Conservation (phyloP, 2,888 invertebrate genomes). For the Euzetes globulus region DNA sequence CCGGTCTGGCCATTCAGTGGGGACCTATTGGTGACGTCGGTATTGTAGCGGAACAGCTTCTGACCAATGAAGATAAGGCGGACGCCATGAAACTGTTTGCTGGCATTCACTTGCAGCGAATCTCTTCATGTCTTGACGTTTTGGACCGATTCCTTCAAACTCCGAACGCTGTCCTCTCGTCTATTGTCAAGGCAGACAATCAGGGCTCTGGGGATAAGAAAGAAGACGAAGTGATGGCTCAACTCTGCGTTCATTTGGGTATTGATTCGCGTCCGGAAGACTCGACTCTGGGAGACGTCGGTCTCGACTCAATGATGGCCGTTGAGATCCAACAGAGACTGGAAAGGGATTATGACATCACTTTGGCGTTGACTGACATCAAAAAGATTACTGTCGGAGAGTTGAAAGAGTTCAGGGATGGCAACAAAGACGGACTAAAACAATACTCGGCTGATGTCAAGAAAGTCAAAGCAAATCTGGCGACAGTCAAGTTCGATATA, state of each 20-base stretch:
- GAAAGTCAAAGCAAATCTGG: constrained; percentile 29
- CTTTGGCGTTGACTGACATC: constrained; percentile 83
- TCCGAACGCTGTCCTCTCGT: constrained; percentile 61
- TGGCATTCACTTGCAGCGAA: constrained; percentile 90
- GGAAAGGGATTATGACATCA: constrained; percentile 83
- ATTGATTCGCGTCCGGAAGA: constrained; percentile 68
- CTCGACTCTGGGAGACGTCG: constrained; percentile 80
- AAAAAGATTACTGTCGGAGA: constrained; percentile 70
- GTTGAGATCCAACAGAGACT: constrained; percentile 96
- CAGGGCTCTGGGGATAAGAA: constrained; percentile 43
- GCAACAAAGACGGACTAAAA: constrained; percentile 26
- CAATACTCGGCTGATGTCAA: constrained; percentile 31
- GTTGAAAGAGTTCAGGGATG: constrained; percentile 52
- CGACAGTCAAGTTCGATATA: constrained; percentile 11
- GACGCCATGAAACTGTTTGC: constrained; percentile 78
- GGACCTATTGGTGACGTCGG: constrained; percentile 97
- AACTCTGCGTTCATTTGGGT: constrained; percentile 80
- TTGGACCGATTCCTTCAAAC: constrained; percentile 85
- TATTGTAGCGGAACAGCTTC: constrained; percentile 74
- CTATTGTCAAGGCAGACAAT: constrained; percentile 52
- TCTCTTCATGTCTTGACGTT: constrained; percentile 77
- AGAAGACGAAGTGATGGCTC: constrained; percentile 58
- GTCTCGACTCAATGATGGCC: constrained; percentile 97
- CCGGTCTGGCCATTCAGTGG: constrained; percentile 91
- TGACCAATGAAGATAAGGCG: constrained; percentile 64